Conservation (phyloP, 1,140 invertebrate genomes). For the Fragariocoptes setiger region DNA sequence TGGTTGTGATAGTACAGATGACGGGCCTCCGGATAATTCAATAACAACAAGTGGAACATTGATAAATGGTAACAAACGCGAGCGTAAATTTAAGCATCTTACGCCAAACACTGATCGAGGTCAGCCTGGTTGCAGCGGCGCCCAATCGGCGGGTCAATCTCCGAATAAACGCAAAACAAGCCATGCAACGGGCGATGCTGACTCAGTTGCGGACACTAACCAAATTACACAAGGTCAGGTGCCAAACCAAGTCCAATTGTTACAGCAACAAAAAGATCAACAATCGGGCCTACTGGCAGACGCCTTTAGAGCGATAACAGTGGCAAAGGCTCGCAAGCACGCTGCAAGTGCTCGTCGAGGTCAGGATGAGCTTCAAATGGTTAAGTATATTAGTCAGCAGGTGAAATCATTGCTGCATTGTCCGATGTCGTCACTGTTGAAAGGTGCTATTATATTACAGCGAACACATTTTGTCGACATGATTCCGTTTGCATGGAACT, state of each 20-base stretch:
- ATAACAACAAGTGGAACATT: neutral
- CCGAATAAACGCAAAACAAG: too few relatives aligned
- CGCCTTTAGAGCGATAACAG: neutral
- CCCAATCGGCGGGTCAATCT: neutral
- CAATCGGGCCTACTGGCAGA: neutral
- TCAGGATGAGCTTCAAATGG: slow-evolving; percentile 28
- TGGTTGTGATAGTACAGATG: neutral
- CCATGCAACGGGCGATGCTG: neutral
- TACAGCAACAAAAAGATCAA: neutral
- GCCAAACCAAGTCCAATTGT: neutral
- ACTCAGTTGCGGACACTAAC: neutral
- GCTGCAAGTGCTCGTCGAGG: too few relatives aligned
- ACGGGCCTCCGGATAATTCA: too few relatives aligned
- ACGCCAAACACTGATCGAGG: neutral
- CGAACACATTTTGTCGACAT: slow-evolving; percentile 61
- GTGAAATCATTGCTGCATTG: slow-evolving; percentile 58
- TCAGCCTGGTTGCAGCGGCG: neutral
- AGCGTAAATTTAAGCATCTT: neutral
- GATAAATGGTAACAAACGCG: neutral
- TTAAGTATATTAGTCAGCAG: slow-evolving; percentile 57
- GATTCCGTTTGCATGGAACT: slow-evolving; percentile 65
- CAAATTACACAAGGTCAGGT: too few relatives aligned
- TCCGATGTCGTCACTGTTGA: slow-evolving; percentile 53
- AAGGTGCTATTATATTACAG: slow-evolving; percentile 57
- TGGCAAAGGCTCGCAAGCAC: neutral